Percentiles rank a stretch among this genome's conserved stretches.
Evolutionary conservation across 2,113 vertebrate genomes (phyloP).

Genomic region (Ochotona curzoniae): DNA sequence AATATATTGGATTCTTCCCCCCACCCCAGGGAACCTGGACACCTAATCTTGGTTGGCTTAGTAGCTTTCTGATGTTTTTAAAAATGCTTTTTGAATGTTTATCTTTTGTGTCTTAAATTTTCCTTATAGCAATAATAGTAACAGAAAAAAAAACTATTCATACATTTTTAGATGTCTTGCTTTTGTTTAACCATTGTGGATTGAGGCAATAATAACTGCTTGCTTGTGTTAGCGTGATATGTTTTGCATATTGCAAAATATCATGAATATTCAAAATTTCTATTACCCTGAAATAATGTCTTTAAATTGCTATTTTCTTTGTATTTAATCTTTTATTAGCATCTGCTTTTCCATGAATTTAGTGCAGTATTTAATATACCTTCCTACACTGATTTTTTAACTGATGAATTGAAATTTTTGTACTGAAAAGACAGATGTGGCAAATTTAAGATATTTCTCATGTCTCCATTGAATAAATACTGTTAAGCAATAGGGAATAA

Average conservation of each 20-base stretch:
- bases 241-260: slow-evolving; percentile 18
- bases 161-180: neutral
- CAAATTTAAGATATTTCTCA: neutral
- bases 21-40: neutral
- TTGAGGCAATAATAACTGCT: neutral
- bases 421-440: neutral
- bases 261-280: slow-evolving; percentile 16
- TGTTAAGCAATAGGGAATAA: slow-evolving; percentile 4
- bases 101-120: neutral
- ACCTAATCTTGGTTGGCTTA: neutral
- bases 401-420: neutral
- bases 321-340: neutral
- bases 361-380: neutral
- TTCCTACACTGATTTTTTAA: neutral
- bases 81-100: neutral
- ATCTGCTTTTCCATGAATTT: neutral
- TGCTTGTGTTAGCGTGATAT: neutral
- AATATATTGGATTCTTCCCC: neutral
- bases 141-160: neutral
- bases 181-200: neutral
- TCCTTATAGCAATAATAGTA: neutral
- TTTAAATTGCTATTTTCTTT: neutral
- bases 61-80: neutral
- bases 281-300: neutral
- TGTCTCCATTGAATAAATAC: slow-evolving; percentile 14